Evolutionary conservation across 1,140 invertebrate species (phyloP).

Genomic region (Lutraria rhynchaena): DNA sequence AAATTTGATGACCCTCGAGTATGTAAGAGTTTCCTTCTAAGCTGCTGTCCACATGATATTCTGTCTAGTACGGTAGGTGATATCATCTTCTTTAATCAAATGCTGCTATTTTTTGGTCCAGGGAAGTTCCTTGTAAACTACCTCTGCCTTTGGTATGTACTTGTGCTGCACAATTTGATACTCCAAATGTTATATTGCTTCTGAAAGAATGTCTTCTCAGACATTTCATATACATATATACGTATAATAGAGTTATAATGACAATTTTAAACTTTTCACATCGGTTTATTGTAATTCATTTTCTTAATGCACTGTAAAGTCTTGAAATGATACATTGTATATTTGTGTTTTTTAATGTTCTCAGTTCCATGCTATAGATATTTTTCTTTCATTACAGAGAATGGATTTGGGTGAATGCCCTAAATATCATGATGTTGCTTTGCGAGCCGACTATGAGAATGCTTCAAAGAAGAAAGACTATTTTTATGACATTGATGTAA

Average conservation of each 20-base stretch:
- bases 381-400: too few relatives aligned
- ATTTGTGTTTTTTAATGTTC: too few relatives aligned
- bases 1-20: constrained; percentile 97
- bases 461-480: constrained; percentile 96
- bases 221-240: too few relatives aligned
- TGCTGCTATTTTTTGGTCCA: constrained; percentile 18
- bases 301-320: too few relatives aligned
- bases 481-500: constrained; percentile 98
- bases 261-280: too few relatives aligned
- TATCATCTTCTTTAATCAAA: constrained; percentile 23
- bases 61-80: constrained; percentile 97
- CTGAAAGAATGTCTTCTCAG: too few relatives aligned
- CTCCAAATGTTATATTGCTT: too few relatives aligned
- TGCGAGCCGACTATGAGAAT: constrained; percentile 97
- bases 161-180: too few relatives aligned
- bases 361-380: too few relatives aligned
- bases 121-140: background rate
- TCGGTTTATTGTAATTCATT: too few relatives aligned
- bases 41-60: constrained; percentile 99
- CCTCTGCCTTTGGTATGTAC: constrained; percentile 27
- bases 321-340: too few relatives aligned
- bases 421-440: constrained; percentile 98
- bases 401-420: constrained; percentile 99
- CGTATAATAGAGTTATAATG: too few relatives aligned
- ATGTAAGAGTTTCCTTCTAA: constrained; percentile 98